These are phyloP conservation scores for Lumbricus terrestris DNA, from an alignment of 2,888 invertebrate species.

Conservation along the genomic window DNA sequence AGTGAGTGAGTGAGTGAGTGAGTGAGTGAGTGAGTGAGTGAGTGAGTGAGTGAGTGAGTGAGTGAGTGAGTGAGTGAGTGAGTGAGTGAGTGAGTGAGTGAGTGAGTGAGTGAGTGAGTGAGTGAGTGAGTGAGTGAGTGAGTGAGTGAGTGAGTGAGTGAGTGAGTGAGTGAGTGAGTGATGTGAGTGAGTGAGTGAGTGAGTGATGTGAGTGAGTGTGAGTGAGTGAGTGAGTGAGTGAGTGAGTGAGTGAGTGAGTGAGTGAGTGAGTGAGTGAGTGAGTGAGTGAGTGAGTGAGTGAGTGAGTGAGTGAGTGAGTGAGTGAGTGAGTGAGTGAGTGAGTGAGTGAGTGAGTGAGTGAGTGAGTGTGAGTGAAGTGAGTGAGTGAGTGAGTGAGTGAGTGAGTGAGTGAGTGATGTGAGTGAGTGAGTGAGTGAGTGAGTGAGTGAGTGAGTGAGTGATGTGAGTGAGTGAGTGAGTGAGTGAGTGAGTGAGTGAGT, in stretches of 20 bases:
- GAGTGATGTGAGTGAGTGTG: no score
- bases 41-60: constrained; percentile 25
- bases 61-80: background rate
- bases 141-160: constrained; percentile 31
- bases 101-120: constrained; percentile 26
- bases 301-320: no score
- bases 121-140: constrained; percentile 29
- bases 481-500: no score
- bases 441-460: no score
- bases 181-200: no score
- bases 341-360: background rate
- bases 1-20: constrained; percentile 21
- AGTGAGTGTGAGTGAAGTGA: no score
- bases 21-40: constrained; percentile 19
- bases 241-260: constrained; percentile 33
- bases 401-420: no score
- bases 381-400: no score
- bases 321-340: constrained; percentile 14
- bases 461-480: no score
- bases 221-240: constrained; percentile 6
- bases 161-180: constrained; percentile 10
- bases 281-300: constrained; percentile 32
- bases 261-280: constrained; percentile 32
- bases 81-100: background rate
- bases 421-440: no score